These are phyloP conservation scores for Aegithalos caudatus DNA, from an alignment of 2,113 vertebrate genomes.

Conservation along the genomic window DNA sequence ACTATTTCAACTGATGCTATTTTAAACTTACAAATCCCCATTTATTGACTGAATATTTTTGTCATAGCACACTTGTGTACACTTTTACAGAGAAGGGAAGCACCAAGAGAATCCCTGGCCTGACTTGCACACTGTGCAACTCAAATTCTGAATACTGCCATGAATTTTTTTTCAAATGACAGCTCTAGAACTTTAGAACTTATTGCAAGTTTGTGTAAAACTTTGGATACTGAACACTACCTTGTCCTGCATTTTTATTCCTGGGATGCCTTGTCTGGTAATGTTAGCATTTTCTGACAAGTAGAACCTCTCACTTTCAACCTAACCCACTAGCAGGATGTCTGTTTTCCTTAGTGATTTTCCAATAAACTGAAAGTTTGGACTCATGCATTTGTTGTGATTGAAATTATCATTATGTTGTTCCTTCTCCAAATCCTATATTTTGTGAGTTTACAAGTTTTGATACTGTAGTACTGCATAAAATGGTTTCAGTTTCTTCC, in stretches of 20 bases:
- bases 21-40: neutral
- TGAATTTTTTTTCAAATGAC: neutral
- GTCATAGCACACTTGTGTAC: neutral
- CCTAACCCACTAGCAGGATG: neutral
- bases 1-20: neutral
- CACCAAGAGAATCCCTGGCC: neutral
- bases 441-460: neutral
- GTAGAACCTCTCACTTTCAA: neutral
- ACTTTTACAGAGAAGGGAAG: neutral
- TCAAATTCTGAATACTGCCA: neutral
- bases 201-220: neutral
- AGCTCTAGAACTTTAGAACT: neutral
- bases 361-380: neutral
- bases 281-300: fast-evolving
- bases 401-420: neutral
- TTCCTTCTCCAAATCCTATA: neutral
- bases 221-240: neutral
- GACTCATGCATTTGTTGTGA: neutral
- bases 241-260: neutral
- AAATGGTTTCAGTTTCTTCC: neutral
- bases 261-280: neutral
- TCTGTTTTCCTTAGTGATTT: neutral
- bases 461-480: neutral
- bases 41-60: neutral
- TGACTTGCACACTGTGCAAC: neutral